phyloP scores from a whole-genome alignment of 2,797 vertebrate species.

The Perodicticus potto region DNA sequence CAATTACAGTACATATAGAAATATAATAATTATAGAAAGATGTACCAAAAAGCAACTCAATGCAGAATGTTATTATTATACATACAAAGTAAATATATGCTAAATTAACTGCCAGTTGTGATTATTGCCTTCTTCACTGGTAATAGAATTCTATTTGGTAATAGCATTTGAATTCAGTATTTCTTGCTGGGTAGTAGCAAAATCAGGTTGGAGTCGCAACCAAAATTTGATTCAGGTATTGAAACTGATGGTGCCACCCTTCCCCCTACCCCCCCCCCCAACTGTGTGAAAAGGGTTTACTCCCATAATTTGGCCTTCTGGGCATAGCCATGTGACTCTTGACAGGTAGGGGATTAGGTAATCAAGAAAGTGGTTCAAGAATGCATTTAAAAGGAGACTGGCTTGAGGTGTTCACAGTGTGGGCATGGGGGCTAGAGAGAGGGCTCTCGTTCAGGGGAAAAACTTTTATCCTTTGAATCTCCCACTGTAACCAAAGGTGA shows the following conservation, averaged over 20 bases:
- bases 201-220: neutral
- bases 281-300: neutral
- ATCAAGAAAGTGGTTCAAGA: neutral
- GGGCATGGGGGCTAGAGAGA: neutral
- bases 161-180: neutral
- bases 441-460: neutral
- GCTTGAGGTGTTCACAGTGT: neutral
- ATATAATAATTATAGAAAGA: neutral
- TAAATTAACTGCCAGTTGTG: neutral
- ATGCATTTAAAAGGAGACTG: neutral
- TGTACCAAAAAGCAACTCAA: neutral
- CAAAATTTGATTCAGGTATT: neutral
- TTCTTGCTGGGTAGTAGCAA: neutral
- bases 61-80: neutral
- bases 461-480: neutral
- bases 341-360: neutral
- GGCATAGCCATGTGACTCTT: neutral
- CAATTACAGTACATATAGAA: conserved; percentile 8
- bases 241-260: neutral
- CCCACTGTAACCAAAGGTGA: neutral
- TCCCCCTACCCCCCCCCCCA: fast-evolving
- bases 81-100: neutral
- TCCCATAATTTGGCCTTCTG: neutral
- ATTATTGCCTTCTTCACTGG: neutral
- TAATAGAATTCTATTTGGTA: neutral